phyloP scores from a whole-genome alignment of 2,797 vertebrate species.

The Chrosomus eos region DNA sequence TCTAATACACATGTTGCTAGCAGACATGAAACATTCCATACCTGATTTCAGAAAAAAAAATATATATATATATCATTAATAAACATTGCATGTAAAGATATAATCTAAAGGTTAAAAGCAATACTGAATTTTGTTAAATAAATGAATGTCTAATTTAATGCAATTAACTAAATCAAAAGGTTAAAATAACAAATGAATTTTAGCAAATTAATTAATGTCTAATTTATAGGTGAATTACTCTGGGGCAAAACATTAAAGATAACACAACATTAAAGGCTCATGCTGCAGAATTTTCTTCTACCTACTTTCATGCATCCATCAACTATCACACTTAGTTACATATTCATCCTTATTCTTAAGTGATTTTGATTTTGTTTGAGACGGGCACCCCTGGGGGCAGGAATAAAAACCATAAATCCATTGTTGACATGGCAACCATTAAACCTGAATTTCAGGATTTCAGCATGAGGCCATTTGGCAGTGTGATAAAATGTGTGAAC shows the following conservation, averaged over 20 bases:
- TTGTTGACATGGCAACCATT: slow-evolving; percentile 75
- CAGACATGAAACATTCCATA: slow-evolving; percentile 26
- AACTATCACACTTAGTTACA: slow-evolving; percentile 69
- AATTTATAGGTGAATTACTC: slow-evolving; percentile 41
- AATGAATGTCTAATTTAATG: not conserved
- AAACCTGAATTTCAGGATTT: slow-evolving; percentile 67
- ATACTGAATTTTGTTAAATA: not conserved
- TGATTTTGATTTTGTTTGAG: slow-evolving; percentile 72
- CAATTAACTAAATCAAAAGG: not conserved
- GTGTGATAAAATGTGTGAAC: slow-evolving; percentile 63
- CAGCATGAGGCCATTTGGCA: slow-evolving; percentile 58
- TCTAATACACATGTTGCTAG: slow-evolving; percentile 38
- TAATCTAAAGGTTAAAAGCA: slow-evolving; percentile 7
- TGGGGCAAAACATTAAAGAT: slow-evolving; percentile 17
- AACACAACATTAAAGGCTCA: slow-evolving; percentile 39
- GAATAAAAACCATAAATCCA: slow-evolving; percentile 69
- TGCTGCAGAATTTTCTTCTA: slow-evolving; percentile 40
- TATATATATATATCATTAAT: not conserved
- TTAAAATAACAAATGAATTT: not conserved
- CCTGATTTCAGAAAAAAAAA: not conserved
- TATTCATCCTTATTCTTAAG: slow-evolving; percentile 70
- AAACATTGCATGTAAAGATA: not conserved
- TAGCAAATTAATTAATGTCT: slow-evolving; percentile 17
- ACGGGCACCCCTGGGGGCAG: slow-evolving; percentile 64
- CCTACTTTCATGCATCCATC: slow-evolving; percentile 47